Percentiles rank a stretch among this genome's conserved stretches.
phyloP scores from a whole-genome alignment of 2,888 invertebrate species.

The Volucella inflata region DNA sequence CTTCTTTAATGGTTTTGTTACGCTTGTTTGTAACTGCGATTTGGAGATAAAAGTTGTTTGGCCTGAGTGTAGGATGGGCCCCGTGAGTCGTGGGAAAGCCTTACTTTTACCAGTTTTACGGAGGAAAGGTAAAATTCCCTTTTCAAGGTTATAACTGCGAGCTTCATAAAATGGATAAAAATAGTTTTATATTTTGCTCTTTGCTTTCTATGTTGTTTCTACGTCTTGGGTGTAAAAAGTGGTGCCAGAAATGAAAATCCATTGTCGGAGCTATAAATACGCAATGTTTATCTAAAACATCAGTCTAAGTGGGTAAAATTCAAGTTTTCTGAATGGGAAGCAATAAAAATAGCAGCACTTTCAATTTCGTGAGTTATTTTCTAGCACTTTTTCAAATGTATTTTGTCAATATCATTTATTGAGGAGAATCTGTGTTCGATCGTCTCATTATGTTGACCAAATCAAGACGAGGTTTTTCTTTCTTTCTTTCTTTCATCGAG shows the following conservation, averaged over 20 bases:
- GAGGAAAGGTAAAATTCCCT: constrained; percentile 16
- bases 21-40: constrained; percentile 8
- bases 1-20: constrained; percentile 10
- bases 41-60: constrained; percentile 25
- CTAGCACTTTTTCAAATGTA: too few relatives aligned
- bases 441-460: too few relatives aligned
- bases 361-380: too few relatives aligned
- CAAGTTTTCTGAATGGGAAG: constrained; percentile 46
- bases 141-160: constrained; percentile 51
- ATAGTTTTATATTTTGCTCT: constrained; percentile 31
- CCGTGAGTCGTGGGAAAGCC: neutral
- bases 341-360: constrained; percentile 18
- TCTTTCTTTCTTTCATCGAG: too few relatives aligned
- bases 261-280: constrained; percentile 66
- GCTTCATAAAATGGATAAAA: constrained; percentile 45
- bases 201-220: neutral
- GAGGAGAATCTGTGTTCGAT: too few relatives aligned
- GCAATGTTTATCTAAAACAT: constrained; percentile 55
- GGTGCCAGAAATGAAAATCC: constrained; percentile 54
- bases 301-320: constrained; percentile 35
- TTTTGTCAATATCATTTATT: too few relatives aligned
- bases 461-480: too few relatives aligned
- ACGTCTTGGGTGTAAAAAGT: constrained; percentile 43
- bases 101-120: constrained; percentile 28
- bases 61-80: neutral